Evolutionary conservation across 2,113 vertebrate species (phyloP).

Genomic region (Cyprinodon brontotheroides): DNA sequence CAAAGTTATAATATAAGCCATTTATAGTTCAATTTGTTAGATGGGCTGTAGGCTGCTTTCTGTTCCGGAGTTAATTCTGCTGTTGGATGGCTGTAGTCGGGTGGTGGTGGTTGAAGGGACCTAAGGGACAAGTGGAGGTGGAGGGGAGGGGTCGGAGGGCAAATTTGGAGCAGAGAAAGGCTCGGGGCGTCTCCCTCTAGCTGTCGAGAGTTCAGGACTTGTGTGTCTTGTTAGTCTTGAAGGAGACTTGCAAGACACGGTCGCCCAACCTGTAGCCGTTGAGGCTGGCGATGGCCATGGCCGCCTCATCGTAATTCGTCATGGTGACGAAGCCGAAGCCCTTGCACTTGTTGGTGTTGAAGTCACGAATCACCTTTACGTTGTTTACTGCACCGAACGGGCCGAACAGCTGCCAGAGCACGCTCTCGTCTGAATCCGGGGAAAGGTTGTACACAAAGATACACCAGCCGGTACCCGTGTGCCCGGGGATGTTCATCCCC

Average conservation of each 20-base stretch:
- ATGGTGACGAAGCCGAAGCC: constrained; percentile 99
- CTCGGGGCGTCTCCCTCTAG: constrained; percentile 65
- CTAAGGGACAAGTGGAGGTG: constrained; percentile 63
- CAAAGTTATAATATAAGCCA: constrained; percentile 99
- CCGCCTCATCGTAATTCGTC: constrained; percentile 99
- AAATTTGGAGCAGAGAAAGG: constrained; percentile 65
- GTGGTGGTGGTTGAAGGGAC: constrained; percentile 70
- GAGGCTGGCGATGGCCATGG: constrained; percentile 99
- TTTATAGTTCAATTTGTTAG: constrained; percentile 92
- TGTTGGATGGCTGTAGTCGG: constrained; percentile 87
- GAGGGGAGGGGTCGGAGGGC: constrained; percentile 31
- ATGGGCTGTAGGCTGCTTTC: constrained; percentile 83
- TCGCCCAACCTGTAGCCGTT: constrained; percentile 99
- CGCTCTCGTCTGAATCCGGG: constrained; percentile 98
- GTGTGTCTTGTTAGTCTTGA: constrained; percentile 99
- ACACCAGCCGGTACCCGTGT: constrained; percentile 99
- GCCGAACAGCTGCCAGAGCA: constrained; percentile 99
- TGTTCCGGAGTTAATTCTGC: constrained; percentile 85
- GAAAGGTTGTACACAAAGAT: constrained; percentile 99
- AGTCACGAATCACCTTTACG: constrained; percentile 99
- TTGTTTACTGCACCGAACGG: constrained; percentile 99
- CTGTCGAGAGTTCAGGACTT: constrained; percentile 91
- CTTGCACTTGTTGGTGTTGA: constrained; percentile 99
- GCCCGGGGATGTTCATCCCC: constrained; percentile 98
- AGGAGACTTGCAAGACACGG: constrained; percentile 99